phyloP scores from a whole-genome alignment of 2,113 vertebrate species.

The Boulengeromyrus knoepffleri region DNA sequence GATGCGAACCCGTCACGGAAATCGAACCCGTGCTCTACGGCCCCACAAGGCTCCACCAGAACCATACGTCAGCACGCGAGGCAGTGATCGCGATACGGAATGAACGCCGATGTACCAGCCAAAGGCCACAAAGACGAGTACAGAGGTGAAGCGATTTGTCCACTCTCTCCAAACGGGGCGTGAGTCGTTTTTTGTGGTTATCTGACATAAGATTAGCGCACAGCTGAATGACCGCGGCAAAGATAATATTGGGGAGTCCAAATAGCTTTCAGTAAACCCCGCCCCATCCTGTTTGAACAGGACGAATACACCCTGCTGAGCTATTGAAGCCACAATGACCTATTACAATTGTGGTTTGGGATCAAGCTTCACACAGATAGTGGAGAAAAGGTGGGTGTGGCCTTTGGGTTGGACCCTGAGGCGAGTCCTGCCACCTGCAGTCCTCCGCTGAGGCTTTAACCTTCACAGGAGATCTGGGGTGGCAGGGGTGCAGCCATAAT shows the following conservation, averaged over 20 bases:
- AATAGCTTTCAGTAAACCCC: background rate
- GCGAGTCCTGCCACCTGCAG: background rate
- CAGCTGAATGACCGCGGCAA: background rate
- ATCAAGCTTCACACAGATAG: background rate
- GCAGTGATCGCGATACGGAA: background rate
- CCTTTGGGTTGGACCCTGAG: background rate
- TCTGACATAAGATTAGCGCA: background rate
- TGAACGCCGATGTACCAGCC: background rate
- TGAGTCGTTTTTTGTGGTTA: background rate
- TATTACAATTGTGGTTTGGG: background rate
- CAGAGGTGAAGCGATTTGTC: background rate
- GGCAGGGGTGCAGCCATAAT: background rate
- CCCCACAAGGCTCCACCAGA: background rate
- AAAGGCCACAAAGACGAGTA: background rate
- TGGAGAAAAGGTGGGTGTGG: background rate
- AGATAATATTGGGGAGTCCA: slow-evolving; percentile 11
- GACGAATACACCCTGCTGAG: background rate
- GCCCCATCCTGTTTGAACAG: slow-evolving; percentile 3
- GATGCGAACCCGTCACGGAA: background rate
- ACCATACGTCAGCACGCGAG: background rate
- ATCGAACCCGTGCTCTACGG: no score
- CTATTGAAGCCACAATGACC: background rate
- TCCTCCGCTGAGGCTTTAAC: background rate
- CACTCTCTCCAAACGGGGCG: background rate
- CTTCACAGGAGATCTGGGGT: background rate